These are phyloP conservation scores for Bombyx mori DNA, from an alignment of 1,140 invertebrate genomes.

Conservation along the genomic window DNA sequence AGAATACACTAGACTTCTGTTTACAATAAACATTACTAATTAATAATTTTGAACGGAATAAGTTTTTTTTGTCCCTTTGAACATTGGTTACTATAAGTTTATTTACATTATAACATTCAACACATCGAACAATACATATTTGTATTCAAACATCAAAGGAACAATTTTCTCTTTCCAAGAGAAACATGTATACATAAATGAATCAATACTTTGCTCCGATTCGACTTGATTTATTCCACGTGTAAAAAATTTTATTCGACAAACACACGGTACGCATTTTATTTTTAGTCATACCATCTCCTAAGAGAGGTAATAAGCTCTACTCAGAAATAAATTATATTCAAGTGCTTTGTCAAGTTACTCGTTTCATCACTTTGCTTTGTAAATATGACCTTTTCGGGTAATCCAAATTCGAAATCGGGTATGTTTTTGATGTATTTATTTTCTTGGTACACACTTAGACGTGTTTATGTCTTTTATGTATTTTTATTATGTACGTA, in stretches of 20 bases:
- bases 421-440: not conserved
- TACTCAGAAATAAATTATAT: slow-evolving; percentile 24
- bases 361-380: slow-evolving; percentile 15
- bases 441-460: not conserved
- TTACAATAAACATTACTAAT: too few species aligned
- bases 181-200: not conserved
- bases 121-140: too few species aligned
- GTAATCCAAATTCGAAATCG: too few species aligned
- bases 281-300: not conserved
- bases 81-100: too few species aligned
- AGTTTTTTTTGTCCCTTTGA: too few species aligned
- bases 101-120: too few species aligned
- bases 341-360: slow-evolving; percentile 21
- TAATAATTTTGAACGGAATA: too few species aligned
- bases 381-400: not conserved
- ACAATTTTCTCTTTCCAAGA: slow-evolving; percentile 1
- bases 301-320: slow-evolving; percentile 15
- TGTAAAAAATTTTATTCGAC: slow-evolving; percentile 1
- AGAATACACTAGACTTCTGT: too few species aligned
- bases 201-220: too few species aligned
- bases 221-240: not conserved
- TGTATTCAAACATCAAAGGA: not conserved
- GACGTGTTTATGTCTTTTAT: not conserved
- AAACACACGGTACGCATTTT: not conserved
- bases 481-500: too few species aligned